These are phyloP conservation scores for Phanerotoma sp. DNA, from an alignment of 2,888 invertebrate genomes.

Conservation along the genomic window DNA sequence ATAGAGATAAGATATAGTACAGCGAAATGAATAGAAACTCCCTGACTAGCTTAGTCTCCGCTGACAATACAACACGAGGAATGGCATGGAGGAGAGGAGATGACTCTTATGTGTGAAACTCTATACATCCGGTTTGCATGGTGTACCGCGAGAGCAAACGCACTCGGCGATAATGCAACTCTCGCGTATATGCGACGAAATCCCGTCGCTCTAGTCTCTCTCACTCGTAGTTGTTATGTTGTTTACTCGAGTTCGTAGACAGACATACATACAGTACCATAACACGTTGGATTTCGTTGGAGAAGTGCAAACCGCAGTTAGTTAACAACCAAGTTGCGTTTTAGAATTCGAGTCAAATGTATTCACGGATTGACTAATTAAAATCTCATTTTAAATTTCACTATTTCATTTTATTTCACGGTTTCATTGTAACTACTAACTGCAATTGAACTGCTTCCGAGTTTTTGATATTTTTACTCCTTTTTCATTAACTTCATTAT, in stretches of 20 bases:
- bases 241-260: constrained; percentile 23
- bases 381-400: neutral
- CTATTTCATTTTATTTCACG: no score
- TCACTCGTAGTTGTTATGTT: constrained; percentile 19
- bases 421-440: no score
- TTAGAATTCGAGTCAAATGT: constrained; percentile 1
- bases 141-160: constrained; percentile 14
- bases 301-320: constrained; percentile 10
- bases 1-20: neutral
- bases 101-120: constrained; percentile 16
- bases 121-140: constrained; percentile 15
- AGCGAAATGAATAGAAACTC: no score
- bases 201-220: constrained; percentile 9
- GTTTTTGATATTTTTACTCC: no score
- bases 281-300: neutral
- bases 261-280: constrained; percentile 4
- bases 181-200: constrained; percentile 17
- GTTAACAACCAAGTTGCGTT: constrained; percentile 15
- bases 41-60: neutral
- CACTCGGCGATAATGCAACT: constrained; percentile 24
- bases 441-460: no score
- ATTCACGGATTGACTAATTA: constrained; percentile 19
- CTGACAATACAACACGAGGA: constrained; percentile 3
- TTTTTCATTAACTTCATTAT: no score
- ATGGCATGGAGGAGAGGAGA: no score